phyloP scores from a whole-genome alignment of 2,113 vertebrate species.

The Barnardius zonarius region DNA sequence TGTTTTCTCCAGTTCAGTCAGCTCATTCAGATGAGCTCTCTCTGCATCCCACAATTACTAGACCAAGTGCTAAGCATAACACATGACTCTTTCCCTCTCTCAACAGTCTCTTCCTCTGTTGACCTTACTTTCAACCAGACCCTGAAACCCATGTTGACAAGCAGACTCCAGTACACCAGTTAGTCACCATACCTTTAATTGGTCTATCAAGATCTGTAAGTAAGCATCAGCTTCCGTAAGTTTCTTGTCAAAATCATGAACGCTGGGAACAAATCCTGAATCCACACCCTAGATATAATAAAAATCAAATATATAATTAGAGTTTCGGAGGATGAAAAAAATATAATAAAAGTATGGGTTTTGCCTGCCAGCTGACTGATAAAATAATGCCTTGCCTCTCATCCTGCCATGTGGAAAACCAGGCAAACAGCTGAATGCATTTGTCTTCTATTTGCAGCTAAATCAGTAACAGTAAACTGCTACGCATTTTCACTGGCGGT shows the following conservation, averaged over 20 bases:
- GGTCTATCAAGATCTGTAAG: constrained; percentile 98
- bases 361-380: background rate
- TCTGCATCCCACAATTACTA: background rate
- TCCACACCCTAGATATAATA: constrained; percentile 85
- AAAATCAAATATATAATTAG: background rate
- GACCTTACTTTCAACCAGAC: background rate
- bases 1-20: background rate
- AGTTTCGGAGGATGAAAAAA: background rate
- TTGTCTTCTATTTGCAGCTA: background rate
- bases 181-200: constrained; percentile 85
- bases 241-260: constrained; percentile 99
- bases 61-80: background rate
- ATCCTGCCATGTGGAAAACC: background rate
- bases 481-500: background rate
- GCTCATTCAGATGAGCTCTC: background rate
- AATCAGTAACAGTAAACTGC: background rate
- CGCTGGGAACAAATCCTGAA: constrained; percentile 93
- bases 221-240: constrained; percentile 97
- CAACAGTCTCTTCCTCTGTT: background rate
- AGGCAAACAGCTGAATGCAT: constrained; percentile 16
- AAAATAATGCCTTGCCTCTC: background rate
- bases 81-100: background rate
- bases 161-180: background rate
- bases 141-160: background rate
- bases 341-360: background rate